A percentile compares a stretch with the other conserved stretches of the same genome.
Evolutionary conservation across 1,140 invertebrate genomes (phyloP).

Genomic region (Cheumatopsyche charites): DNA sequence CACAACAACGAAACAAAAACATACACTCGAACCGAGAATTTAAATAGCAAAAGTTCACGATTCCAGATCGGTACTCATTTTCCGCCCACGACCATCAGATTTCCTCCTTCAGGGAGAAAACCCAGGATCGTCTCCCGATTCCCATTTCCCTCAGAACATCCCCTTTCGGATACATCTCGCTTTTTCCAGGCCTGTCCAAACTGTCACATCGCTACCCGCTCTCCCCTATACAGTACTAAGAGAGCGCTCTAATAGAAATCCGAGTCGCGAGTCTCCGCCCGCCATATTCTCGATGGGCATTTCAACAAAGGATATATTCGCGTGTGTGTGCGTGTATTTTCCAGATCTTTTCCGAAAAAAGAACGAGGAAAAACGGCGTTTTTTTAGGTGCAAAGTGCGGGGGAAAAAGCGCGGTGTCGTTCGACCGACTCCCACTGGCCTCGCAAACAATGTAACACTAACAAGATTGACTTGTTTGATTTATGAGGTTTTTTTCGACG

Average conservation of each 20-base stretch:
- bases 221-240: neutral
- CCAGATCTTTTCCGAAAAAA: slow-evolving; percentile 30
- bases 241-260: slow-evolving; percentile 43
- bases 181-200: slow-evolving; percentile 22
- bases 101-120: too few relatives aligned
- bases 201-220: slow-evolving; percentile 31
- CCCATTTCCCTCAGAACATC: neutral
- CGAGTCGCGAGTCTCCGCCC: slow-evolving; percentile 23
- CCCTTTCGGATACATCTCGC: neutral
- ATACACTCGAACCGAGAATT: too few relatives aligned
- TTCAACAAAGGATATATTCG: slow-evolving; percentile 38
- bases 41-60: too few relatives aligned
- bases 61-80: too few relatives aligned
- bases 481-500: slow-evolving; percentile 31
- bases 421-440: too few relatives aligned
- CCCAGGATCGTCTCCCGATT: too few relatives aligned
- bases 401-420: neutral
- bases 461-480: slow-evolving; percentile 39
- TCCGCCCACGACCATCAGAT: too few relatives aligned
- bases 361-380: neutral
- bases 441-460: slow-evolving; percentile 37
- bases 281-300: slow-evolving; percentile 37
- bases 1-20: too few relatives aligned
- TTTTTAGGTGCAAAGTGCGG: slow-evolving; percentile 27
- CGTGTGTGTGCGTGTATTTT: neutral